Percentiles rank a stretch among this genome's conserved stretches.
Evolutionary conservation across 2,888 invertebrate species (phyloP).

Genomic region (Ornithoptera priamus): DNA sequence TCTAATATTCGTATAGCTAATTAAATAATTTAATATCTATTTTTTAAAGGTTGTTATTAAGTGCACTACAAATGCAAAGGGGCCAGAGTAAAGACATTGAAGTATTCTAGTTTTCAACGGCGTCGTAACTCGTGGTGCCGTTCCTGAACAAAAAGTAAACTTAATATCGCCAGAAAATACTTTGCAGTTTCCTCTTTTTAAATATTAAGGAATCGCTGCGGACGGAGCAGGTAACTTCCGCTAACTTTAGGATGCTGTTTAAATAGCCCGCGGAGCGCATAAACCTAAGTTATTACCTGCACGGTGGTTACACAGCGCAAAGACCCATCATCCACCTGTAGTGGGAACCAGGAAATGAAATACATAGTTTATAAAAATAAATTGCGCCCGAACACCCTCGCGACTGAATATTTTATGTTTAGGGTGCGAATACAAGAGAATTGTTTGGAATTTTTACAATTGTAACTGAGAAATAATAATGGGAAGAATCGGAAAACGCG

Average conservation of each 20-base stretch:
- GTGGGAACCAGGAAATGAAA: not conserved
- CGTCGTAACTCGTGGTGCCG: too few species aligned
- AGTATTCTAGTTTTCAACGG: too few species aligned
- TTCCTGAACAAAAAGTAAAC: constrained; percentile 1
- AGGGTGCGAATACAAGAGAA: too few species aligned
- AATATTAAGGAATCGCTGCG: constrained; percentile 20
- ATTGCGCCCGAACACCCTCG: not conserved
- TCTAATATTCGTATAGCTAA: too few species aligned
- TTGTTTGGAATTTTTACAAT: too few species aligned
- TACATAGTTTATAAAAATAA: constrained; percentile 4
- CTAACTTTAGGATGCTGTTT: constrained; percentile 22
- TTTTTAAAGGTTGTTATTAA: too few species aligned
- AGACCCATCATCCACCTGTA: too few species aligned
- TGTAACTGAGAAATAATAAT: too few species aligned
- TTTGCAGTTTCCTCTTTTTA: constrained; percentile 13
- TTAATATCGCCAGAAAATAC: constrained; percentile 7
- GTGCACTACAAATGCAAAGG: too few species aligned
- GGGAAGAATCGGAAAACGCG: too few species aligned
- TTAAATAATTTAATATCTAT: too few species aligned
- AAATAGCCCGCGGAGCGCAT: constrained; percentile 20
- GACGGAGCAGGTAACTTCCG: constrained; percentile 8
- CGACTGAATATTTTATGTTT: not conserved
- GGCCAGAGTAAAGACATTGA: too few species aligned
- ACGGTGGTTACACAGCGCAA: not conserved
- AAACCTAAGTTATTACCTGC: constrained; percentile 23